phyloP scores from a whole-genome alignment of 2,888 invertebrate genomes.

The Amphipoea oculea region DNA sequence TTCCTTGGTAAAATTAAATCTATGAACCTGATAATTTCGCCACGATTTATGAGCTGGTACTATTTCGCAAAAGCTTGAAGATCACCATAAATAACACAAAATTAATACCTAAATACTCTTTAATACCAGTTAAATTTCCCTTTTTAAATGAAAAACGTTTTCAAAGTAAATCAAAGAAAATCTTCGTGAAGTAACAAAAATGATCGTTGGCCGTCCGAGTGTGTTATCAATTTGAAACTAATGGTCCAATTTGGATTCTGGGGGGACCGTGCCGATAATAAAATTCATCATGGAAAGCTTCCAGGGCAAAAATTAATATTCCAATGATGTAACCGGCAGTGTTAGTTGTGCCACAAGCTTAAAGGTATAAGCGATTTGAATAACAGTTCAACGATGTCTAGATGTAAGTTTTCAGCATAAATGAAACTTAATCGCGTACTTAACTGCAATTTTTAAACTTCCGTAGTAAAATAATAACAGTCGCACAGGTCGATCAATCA shows the following conservation, averaged over 20 bases:
- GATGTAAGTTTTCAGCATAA: not conserved
- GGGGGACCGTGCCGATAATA: conserved; percentile 85
- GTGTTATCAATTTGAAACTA: conserved; percentile 88
- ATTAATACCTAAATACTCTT: conserved; percentile 26
- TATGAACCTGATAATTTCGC: not conserved
- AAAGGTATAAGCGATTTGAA: conserved; percentile 14
- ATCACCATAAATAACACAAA: conserved; percentile 29
- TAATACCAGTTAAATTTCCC: conserved; percentile 70
- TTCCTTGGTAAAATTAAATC: not conserved
- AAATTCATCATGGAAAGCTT: conserved; percentile 88
- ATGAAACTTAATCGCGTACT: not conserved
- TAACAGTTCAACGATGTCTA: too few relatives aligned
- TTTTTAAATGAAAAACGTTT: conserved; percentile 68
- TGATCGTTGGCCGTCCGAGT: conserved; percentile 76
- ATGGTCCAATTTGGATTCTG: conserved; percentile 89
- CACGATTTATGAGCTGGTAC: not conserved
- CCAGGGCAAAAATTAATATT: conserved; percentile 89
- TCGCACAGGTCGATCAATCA: too few relatives aligned
- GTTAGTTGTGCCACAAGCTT: conserved; percentile 67
- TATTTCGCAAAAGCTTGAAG: not conserved
- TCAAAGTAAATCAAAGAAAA: conserved; percentile 64
- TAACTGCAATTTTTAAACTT: too few relatives aligned
- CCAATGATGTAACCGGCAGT: conserved; percentile 87
- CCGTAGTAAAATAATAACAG: too few relatives aligned
- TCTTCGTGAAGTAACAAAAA: conserved; percentile 70